A percentile compares a stretch with the other conserved stretches of the same genome.
phyloP scores from a whole-genome alignment of 2,113 vertebrate genomes.

The Drymodes brunneopygia region DNA sequence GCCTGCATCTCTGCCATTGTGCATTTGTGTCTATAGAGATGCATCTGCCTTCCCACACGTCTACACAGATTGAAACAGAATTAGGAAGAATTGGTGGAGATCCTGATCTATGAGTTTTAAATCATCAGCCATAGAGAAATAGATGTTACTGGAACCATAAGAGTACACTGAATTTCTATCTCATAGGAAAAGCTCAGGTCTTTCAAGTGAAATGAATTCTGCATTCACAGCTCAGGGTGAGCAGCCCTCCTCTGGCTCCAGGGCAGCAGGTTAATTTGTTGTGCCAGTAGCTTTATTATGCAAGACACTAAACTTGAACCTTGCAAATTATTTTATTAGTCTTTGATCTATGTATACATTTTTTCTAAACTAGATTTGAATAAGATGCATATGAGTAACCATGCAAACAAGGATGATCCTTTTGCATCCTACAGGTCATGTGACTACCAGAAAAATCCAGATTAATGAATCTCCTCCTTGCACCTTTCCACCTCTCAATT shows the following conservation, averaged over 20 bases:
- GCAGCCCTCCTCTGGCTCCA: background rate
- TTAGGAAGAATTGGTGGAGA: background rate
- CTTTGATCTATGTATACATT: background rate
- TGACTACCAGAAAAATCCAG: background rate
- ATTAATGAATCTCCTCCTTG: background rate
- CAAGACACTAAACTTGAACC: background rate
- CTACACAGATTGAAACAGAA: background rate
- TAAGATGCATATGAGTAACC: background rate
- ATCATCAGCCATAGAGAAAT: background rate
- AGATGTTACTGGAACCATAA: background rate
- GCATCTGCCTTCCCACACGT: background rate
- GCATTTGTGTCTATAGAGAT: background rate
- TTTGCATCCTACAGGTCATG: background rate
- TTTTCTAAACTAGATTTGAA: background rate
- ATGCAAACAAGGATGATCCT: background rate
- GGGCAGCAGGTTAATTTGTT: background rate
- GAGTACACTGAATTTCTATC: background rate
- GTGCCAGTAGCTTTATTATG: background rate
- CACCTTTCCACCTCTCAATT: background rate
- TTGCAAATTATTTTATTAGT: background rate
- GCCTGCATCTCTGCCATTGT: background rate
- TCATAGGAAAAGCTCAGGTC: background rate
- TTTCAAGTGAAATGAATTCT: background rate
- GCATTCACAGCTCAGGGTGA: background rate
- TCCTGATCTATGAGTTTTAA: background rate